Evolutionary conservation across 2,888 invertebrate species (phyloP), one percentile per base, ranked within the genome.

Genomic region (Erpobdella octoculata): DNA sequence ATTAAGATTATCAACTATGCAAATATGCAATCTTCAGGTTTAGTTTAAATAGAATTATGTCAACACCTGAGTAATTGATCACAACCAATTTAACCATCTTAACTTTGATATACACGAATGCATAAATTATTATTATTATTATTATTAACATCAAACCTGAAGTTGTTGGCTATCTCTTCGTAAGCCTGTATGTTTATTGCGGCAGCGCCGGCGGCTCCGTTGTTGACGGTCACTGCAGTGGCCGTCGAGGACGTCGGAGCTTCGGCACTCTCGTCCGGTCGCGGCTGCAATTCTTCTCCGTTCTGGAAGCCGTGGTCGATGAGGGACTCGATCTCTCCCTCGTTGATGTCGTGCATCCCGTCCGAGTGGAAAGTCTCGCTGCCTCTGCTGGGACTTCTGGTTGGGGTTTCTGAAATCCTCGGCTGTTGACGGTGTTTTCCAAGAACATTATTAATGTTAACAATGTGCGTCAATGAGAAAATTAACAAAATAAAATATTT

Each of bases 151-250:
- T 28, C 35, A 37, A 6, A 82, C 82, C 82, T 79, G 77, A 81
- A 82, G n/a, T 81, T 81, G 73, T 80, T 81, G 37, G 80, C 80
- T 8, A 82, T 81, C 64, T 81, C 81, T 71, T 81, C 81, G 33
- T 76, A 78, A 21, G 78, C 38, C 28, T 58, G 59, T 48, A 66
- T 21, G 21, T 28, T 36, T 15, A 36, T 33, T 15, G 37, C 28
- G 31, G 36, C 64, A 36, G 53, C 28, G 9, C 28, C 31, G 4
- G 66, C 28, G 21, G 21, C 53, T 8, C 53, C 21, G 53, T 28
- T 53, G 53, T 53, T 48, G 67, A 46, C 12, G 33, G 48, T 41
- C n/a, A 2, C 46, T n/a, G 21, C 35, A 58, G n/a, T n/a, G n/a
- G 38, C 35, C 2, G 69, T 36, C 18, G 81, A 81, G 3, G 81